These are phyloP conservation scores for Steinernema khuongi DNA, from an alignment of 1,140 invertebrate genomes.

Conservation along the genomic window DNA sequence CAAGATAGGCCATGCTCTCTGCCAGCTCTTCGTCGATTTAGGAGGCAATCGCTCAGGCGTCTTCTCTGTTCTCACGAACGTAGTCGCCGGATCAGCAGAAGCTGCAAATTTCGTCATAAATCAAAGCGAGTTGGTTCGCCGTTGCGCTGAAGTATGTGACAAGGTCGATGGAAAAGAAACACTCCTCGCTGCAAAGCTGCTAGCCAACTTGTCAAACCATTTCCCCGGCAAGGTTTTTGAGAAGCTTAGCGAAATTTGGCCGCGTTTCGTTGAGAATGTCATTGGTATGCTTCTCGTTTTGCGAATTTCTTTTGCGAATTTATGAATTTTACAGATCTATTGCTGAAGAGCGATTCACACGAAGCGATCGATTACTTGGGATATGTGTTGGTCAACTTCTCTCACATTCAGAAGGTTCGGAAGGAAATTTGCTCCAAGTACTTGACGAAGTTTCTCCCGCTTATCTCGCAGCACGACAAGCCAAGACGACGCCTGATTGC, in stretches of 20 bases:
- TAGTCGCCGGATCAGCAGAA: conserved; percentile 26
- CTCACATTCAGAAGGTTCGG: conserved; percentile 14
- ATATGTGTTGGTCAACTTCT: conserved; percentile 27
- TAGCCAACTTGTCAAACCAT: conserved; percentile 30
- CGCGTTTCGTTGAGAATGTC: conserved; percentile 15
- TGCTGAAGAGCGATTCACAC: conserved; percentile 16
- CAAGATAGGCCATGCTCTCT: conserved; percentile 18
- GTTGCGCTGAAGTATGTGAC: conserved; percentile 14
- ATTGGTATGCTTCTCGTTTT: conserved; percentile 18
- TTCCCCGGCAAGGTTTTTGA: conserved; percentile 29
- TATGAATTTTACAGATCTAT: background rate
- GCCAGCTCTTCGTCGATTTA: conserved; percentile 24
- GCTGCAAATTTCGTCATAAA: conserved; percentile 24
- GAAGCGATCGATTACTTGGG: conserved; percentile 21
- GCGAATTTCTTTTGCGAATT: background rate
- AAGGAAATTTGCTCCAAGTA: conserved; percentile 14
- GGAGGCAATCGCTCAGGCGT: conserved; percentile 17
- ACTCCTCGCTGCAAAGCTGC: conserved; percentile 22
- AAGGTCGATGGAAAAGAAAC: conserved; percentile 14
- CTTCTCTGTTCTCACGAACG: conserved; percentile 31
- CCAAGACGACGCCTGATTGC: conserved; percentile 20
- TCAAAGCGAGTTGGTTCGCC: conserved; percentile 14
- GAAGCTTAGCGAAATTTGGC: conserved; percentile 18
- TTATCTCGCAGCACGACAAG: conserved; percentile 10
- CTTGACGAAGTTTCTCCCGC: background rate